Evolutionary conservation across 2,797 vertebrate species (phyloP), one percentile per base, ranked within the genome.

Genomic region (Galago senegalensis): DNA sequence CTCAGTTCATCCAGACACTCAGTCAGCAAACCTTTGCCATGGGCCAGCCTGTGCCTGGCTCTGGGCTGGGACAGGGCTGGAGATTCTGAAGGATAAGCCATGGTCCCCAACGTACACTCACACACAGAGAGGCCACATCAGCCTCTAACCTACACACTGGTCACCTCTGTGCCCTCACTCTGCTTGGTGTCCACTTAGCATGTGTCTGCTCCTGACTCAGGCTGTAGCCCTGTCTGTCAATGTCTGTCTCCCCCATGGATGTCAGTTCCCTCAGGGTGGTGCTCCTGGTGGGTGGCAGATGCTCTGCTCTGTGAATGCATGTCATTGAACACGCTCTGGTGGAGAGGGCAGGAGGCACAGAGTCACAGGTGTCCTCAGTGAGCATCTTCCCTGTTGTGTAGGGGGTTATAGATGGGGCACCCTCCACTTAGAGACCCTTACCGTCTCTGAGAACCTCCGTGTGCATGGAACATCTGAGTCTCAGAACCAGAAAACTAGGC

Each of bases 241-340:
- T 8, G 6, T 34, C 79, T 7, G 10, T 12, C 56, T 79, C 43
- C 2, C 40, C n/a, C 58, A 10, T 0, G 13, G 60, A n/a, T 0
- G 1, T 56, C 73, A 4, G 5, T 16, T 79, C 21, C 73, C 1
- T 0, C 1, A 46, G 29, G 21, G 23, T 0, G 1, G 29, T 0
- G 58, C 83, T 37, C 53, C 46, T 2, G 7, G 63, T 0, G 0
- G 0, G 1, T 12, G 7, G 53, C 0, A 25, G 67, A 18, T 0
- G 4, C 58, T 40, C 29, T 23, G 37, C 7, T 89, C 43, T 27
- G 75, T 73, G 67, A 37, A 2, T 40, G 29, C 14, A 2, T 0
- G 25, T 58, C 23, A 0, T 12, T 21, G 76, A 37, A 87, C 0
- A 0, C 2, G 5, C 29, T 29, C 13, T 76, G 11, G 23, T 5